Percentiles rank a stretch among this genome's conserved stretches.
Conservation (phyloP, 2,113 vertebrate genomes). For the Phaethornis superciliosus region DNA sequence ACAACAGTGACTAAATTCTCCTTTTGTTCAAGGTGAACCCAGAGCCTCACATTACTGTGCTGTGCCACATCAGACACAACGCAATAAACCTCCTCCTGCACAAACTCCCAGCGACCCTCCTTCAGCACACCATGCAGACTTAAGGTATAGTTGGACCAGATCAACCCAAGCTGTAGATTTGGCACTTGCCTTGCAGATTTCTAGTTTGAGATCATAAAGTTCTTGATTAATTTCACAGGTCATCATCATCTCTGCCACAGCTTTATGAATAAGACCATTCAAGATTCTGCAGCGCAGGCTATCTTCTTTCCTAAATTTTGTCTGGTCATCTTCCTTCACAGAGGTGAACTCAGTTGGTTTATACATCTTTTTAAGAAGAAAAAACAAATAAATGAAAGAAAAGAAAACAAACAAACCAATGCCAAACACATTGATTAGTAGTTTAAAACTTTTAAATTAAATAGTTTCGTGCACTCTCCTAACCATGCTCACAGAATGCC, state of each 20-base stretch:
- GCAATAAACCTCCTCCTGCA: neutral
- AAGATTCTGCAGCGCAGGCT: constrained; percentile 72
- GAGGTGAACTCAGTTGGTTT: constrained; percentile 18
- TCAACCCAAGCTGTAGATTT: neutral
- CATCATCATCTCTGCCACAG: constrained; percentile 73
- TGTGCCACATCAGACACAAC: neutral
- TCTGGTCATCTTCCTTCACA: constrained; percentile 14
- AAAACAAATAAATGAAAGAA: neutral
- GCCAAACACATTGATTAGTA: neutral
- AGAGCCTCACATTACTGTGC: neutral
- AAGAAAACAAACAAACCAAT: too few relatives aligned
- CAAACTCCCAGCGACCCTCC: neutral
- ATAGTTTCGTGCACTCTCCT: neutral
- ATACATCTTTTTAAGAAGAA: constrained; percentile 25
- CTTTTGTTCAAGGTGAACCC: neutral
- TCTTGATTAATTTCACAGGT: constrained; percentile 80
- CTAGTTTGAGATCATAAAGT: constrained; percentile 76
- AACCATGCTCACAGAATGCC: neutral
- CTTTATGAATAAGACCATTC: constrained; percentile 78
- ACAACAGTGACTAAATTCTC: neutral
- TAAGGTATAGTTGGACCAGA: rapidly evolving
- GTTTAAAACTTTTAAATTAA: neutral
- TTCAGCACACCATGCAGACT: rapidly evolving
- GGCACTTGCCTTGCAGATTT: constrained; percentile 81
- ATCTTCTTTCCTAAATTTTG: constrained; percentile 72